phyloP scores from a whole-genome alignment of 2,888 invertebrate species.

The Agrochola litura region DNA sequence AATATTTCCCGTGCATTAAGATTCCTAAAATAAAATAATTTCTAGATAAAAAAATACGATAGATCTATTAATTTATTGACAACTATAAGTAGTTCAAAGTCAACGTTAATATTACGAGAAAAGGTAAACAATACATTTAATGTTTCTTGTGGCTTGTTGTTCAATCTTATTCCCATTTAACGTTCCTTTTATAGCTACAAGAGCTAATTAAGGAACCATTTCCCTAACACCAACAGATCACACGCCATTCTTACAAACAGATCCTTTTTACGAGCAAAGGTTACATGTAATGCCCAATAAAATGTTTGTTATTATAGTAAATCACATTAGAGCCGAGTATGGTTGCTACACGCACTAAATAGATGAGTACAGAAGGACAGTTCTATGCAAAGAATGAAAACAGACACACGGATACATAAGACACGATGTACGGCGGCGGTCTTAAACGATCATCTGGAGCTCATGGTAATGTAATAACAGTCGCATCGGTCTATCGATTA shows the following conservation, averaged over 20 bases:
- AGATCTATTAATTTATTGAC: background rate
- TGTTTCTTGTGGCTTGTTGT: conserved; percentile 51
- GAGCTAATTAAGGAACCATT: conserved; percentile 67
- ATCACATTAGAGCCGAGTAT: conserved; percentile 77
- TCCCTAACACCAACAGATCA: conserved; percentile 62
- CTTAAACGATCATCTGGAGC: background rate
- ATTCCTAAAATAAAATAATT: background rate
- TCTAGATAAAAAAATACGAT: background rate
- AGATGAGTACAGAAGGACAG: conserved; percentile 13
- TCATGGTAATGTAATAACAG: no score
- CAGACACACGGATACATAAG: background rate
- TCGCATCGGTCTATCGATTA: fast-evolving
- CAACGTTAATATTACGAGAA: conserved; percentile 1
- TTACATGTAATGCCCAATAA: conserved; percentile 78
- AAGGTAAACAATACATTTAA: conserved; percentile 22
- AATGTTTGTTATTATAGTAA: conserved; percentile 82
- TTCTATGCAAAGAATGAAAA: background rate
- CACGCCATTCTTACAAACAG: conserved; percentile 58
- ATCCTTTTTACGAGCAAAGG: conserved; percentile 64
- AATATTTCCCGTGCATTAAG: background rate
- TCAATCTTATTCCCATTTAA: conserved; percentile 47
- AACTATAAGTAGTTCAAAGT: conserved; percentile 13
- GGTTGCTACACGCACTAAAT: conserved; percentile 43
- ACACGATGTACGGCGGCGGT: no score
- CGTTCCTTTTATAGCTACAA: conserved; percentile 61